phyloP scores from a whole-genome alignment of 2,113 vertebrate species.

The human region GRCh38 chr12:84562001-84562500 shows the following conservation, averaged over 20 bases:
- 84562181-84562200: background rate
- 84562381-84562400: background rate
- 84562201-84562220: background rate
- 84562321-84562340: background rate
- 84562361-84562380: background rate
- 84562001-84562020: background rate
- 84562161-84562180: background rate
- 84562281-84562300: background rate
- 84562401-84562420: background rate
- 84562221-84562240: background rate
- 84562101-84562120: background rate
- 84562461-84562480: background rate
- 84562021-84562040: background rate
- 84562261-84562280: background rate
- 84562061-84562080: background rate
- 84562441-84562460: background rate
- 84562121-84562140: background rate
- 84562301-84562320: background rate
- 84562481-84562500: background rate
- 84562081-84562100: background rate
- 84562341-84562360: background rate
- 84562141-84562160: background rate
- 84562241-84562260: background rate
- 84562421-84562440: background rate
- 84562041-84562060: background rate